phyloP scores from a whole-genome alignment of 2,797 vertebrate species.

The Anguilla obscura region DNA sequence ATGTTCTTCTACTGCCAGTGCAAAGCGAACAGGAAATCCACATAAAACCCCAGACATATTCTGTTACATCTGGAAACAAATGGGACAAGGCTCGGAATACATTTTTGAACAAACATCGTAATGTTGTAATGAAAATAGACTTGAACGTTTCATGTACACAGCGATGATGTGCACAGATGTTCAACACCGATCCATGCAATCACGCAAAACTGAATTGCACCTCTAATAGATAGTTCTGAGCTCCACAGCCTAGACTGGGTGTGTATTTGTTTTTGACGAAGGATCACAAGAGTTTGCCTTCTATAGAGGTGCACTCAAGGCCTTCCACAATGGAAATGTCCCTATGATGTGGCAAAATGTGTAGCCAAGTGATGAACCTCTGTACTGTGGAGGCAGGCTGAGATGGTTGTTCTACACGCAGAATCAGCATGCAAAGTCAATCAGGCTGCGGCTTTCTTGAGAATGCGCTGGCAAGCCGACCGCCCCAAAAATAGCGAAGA shows the following conservation, averaged over 20 bases:
- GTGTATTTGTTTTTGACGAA: neutral
- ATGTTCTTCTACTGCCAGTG: neutral
- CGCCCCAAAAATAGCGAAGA: neutral
- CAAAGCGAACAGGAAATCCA: neutral
- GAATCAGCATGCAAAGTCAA: neutral
- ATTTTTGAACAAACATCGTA: neutral
- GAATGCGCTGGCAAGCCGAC: neutral
- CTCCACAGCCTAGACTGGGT: neutral
- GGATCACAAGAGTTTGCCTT: neutral
- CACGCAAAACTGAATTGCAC: neutral
- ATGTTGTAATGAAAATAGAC: neutral
- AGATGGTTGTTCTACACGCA: neutral
- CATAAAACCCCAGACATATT: neutral
- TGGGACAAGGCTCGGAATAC: neutral
- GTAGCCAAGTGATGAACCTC: neutral
- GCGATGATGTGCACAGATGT: neutral
- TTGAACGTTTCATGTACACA: neutral
- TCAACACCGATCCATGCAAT: neutral
- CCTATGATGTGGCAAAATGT: neutral
- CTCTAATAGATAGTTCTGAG: neutral
- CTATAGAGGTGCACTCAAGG: neutral
- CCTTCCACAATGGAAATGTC: neutral
- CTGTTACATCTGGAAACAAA: neutral
- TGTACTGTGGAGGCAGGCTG: neutral
- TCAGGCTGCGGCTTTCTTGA: neutral